phyloP scores from a whole-genome alignment of 2,797 vertebrate genomes.

The Silurus aristotelis region DNA sequence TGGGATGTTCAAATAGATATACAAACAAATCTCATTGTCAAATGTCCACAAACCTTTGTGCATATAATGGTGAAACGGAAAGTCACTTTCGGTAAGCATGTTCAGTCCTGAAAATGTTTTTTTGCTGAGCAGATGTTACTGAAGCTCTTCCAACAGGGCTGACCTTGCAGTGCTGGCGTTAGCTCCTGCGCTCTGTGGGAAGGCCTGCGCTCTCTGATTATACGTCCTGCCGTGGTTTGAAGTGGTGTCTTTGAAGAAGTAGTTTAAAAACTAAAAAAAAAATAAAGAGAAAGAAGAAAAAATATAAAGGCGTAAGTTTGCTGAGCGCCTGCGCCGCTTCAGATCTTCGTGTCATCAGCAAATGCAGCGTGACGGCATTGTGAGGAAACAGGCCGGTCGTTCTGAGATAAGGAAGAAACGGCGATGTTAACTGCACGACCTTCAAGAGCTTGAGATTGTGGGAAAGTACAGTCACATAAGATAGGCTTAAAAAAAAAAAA shows the following conservation, averaged over 20 bases:
- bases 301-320: conserved; percentile 29
- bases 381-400: conserved; percentile 1
- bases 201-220: conserved; percentile 47
- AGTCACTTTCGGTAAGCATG: neutral
- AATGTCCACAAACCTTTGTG: neutral
- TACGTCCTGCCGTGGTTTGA: conserved; percentile 41
- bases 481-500: neutral
- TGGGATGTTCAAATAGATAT: too few species aligned
- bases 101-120: neutral
- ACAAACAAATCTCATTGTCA: too few species aligned
- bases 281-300: conserved; percentile 8
- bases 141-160: conserved; percentile 38
- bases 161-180: conserved; percentile 43
- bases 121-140: conserved; percentile 27
- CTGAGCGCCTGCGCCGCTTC: conserved; percentile 31
- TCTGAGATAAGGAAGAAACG: conserved; percentile 2
- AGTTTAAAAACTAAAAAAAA: neutral
- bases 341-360: conserved; percentile 37
- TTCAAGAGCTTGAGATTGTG: neutral
- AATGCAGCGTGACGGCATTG: neutral
- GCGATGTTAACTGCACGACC: neutral
- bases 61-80: neutral
- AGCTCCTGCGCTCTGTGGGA: conserved; percentile 26
- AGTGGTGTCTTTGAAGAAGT: conserved; percentile 52
- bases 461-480: neutral